Base-by-base conservation (phyloP, 2,888 invertebrate species). In the Mythimna impura region DNA sequence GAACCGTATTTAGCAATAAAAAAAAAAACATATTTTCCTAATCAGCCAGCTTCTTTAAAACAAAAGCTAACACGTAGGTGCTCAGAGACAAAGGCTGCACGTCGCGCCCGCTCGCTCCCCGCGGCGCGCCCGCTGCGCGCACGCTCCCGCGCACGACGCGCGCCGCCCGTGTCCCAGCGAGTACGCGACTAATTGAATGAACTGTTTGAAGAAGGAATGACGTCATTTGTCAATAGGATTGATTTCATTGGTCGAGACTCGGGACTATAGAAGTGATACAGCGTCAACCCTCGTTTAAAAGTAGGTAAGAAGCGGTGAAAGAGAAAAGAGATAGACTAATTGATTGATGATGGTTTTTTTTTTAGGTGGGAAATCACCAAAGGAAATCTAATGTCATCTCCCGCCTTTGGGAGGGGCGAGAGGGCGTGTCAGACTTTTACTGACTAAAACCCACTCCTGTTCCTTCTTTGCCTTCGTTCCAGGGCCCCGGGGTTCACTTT, bases 51-150 rank as follows among this genome's bases (percentile, higher is more conserved):
- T 17, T 22, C 17, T 40, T 22, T n/a, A 22, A 14, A 61, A 8
- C 36, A 20, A 40, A 17, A 5, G 14, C 30, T 10, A 22, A 14
- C 22, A 20, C 12, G 60, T 58, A 20, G 34, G 58, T 60, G 20
- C n/a, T 10, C 43, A 47, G 20, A 43, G n/a, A 62, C 88, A 88
- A 88, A 80, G 85, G 76, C 63, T 68, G 52, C 89, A 81, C 75
- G 86, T 81, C 57, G 82, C 70, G 80, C 34, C 64, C 67, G 79
- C 70, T 66, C 67, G 78, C 81, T 65, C 76, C 87, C 86, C 77
- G 85, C 83, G 80, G 81, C 22, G 87, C 75, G 55, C 81, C 76
- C 78, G 81, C 83, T 77, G 86, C 76, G 79, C 78, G 50, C 73
- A 73, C 76, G 77, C 85, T 61, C 84, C 80, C 78, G 80, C 71